Conservation (phyloP, 2,797 vertebrate species). For the Macropodus opercularis region DNA sequence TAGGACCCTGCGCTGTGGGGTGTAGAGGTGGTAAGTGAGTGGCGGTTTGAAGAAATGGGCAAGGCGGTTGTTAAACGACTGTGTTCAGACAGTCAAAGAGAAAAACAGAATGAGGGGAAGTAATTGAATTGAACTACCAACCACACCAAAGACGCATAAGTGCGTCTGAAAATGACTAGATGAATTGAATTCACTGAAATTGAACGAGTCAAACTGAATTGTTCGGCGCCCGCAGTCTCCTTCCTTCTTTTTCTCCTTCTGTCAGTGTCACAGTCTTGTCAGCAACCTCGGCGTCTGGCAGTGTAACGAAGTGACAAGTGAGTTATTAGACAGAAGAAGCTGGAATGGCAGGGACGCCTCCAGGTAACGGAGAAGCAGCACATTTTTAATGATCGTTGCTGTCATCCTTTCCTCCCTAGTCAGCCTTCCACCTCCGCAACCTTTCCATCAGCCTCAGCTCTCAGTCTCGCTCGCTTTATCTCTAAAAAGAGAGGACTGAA, state of each 20-base stretch:
- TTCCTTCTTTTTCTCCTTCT: slow-evolving; percentile 65
- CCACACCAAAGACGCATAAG: slow-evolving; percentile 54
- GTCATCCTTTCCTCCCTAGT: slow-evolving; percentile 79
- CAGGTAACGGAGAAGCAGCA: slow-evolving; percentile 82
- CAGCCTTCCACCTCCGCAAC: slow-evolving; percentile 78
- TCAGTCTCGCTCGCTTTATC: slow-evolving; percentile 63
- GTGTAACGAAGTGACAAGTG: slow-evolving; percentile 94
- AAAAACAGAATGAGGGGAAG: slow-evolving; percentile 35
- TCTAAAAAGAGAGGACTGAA: slow-evolving; percentile 57
- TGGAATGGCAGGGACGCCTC: slow-evolving; percentile 88
- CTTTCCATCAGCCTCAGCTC: slow-evolving; percentile 75
- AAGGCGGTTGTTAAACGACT: slow-evolving; percentile 68
- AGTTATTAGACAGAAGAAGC: slow-evolving; percentile 95
- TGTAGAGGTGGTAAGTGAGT: slow-evolving; percentile 82
- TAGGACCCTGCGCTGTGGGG: slow-evolving; percentile 87
- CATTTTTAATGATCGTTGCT: slow-evolving; percentile 84
- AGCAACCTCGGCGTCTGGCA: slow-evolving; percentile 89
- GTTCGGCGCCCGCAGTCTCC: slow-evolving; percentile 34
- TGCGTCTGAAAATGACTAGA: slow-evolving; percentile 45
- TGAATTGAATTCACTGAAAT: slow-evolving; percentile 54
- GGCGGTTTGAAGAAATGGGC: slow-evolving; percentile 70
- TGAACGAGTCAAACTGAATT: slow-evolving; percentile 66
- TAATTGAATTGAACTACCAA: slow-evolving; percentile 58
- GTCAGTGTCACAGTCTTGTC: slow-evolving; percentile 92
- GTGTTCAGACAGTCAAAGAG: slow-evolving; percentile 65